phyloP scores from a whole-genome alignment of 2,113 vertebrate species.

The Oncorhynchus gorbuscha region DNA sequence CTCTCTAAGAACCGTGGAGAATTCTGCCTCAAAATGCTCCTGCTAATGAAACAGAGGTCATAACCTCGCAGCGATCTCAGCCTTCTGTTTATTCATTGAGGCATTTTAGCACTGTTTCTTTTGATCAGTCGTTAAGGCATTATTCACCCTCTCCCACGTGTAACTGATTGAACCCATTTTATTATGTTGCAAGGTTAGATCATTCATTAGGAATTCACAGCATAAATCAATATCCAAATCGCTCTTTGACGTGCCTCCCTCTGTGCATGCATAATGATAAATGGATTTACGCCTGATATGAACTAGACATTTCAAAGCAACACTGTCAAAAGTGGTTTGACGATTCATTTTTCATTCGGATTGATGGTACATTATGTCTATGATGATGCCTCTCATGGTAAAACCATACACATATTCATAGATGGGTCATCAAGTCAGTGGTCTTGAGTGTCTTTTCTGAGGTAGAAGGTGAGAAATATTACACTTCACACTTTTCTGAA shows the following conservation, averaged over 20 bases:
- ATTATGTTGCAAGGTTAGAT: constrained; percentile 59
- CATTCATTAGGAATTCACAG: constrained; percentile 54
- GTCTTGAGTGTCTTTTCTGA: not conserved
- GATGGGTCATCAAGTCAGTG: not conserved
- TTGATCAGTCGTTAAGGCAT: constrained; percentile 59
- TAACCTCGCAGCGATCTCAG: constrained; percentile 24
- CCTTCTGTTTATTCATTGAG: constrained; percentile 39
- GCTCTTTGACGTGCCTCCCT: constrained; percentile 35
- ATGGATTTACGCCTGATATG: constrained; percentile 40
- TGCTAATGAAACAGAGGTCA: constrained; percentile 47
- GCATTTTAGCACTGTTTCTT: constrained; percentile 51
- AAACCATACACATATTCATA: not conserved
- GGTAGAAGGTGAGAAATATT: not conserved
- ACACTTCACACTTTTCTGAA: not conserved
- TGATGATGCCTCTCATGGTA: not conserved
- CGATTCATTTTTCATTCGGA: constrained; percentile 15
- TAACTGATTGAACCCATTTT: constrained; percentile 53
- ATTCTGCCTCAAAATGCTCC: not conserved
- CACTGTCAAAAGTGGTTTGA: constrained; percentile 15
- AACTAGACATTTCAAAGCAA: constrained; percentile 11
- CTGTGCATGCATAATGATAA: constrained; percentile 45
- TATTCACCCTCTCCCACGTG: constrained; percentile 49
- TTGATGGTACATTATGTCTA: not conserved
- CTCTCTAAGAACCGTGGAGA: constrained; percentile 23
- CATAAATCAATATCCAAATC: constrained; percentile 51